Conservation (phyloP, 2,888 invertebrate species). For the Plebejus melissa region DNA sequence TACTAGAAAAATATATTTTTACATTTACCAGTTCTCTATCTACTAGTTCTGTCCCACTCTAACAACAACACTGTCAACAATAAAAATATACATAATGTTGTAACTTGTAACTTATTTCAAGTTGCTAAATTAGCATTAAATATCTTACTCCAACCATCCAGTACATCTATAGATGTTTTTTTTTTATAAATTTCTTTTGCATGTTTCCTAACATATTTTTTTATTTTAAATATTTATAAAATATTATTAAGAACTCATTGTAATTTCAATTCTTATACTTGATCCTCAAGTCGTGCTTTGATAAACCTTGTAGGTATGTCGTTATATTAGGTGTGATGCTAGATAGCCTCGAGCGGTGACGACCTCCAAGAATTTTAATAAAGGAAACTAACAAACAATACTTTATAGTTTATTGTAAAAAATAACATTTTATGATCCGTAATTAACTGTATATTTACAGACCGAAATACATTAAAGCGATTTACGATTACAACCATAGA, state of each 20-base stretch:
- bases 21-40: background rate
- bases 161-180: background rate
- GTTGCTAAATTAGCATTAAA: background rate
- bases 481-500: conserved; percentile 17
- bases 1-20: background rate
- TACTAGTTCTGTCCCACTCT: background rate
- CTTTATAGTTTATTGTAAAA: conserved; percentile 19
- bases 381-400: conserved; percentile 23
- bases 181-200: too few species aligned
- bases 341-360: background rate
- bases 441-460: conserved; percentile 20
- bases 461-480: conserved; percentile 13
- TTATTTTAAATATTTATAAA: too few species aligned
- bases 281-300: background rate
- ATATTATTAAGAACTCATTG: background rate
- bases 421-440: conserved; percentile 4
- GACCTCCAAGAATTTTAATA: conserved; percentile 23
- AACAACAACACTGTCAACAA: background rate
- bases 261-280: background rate
- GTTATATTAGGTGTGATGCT: background rate
- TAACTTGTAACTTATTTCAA: background rate
- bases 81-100: background rate
- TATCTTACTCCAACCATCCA: background rate
- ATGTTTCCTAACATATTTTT: background rate
- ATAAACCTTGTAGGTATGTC: background rate